phyloP scores from a whole-genome alignment of 2,113 vertebrate genomes.

The Eudorcas thomsonii region DNA sequence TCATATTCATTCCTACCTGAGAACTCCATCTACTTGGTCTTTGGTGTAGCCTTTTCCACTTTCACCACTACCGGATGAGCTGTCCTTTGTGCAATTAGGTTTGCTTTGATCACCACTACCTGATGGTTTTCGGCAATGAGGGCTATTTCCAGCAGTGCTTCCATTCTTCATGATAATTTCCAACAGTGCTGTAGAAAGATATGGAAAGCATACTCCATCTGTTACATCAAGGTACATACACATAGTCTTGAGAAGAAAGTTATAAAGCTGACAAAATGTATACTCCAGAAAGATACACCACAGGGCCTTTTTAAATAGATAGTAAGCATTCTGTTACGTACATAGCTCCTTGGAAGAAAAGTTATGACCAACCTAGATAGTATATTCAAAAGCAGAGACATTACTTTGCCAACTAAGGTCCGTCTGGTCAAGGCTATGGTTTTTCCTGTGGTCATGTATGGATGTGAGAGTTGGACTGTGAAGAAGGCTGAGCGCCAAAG shows the following conservation, averaged over 20 bases:
- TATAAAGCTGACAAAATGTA: background rate
- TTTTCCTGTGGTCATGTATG: no score
- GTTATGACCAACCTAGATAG: no score
- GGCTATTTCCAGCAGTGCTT: slow-evolving; percentile 86
- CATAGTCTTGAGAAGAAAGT: background rate
- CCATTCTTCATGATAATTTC: slow-evolving; percentile 92
- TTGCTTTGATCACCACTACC: slow-evolving; percentile 77
- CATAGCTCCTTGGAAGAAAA: background rate
- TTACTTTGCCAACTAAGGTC: no score
- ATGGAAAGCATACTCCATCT: background rate
- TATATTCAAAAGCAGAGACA: no score
- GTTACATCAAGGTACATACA: background rate
- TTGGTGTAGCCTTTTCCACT: slow-evolving; percentile 89
- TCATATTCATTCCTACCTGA: slow-evolving; percentile 84
- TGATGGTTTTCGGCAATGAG: slow-evolving; percentile 84
- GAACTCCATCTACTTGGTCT: slow-evolving; percentile 94
- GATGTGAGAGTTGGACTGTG: no score
- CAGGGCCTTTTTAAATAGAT: background rate
- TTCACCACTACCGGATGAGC: slow-evolving; percentile 76
- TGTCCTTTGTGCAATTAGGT: slow-evolving; percentile 74
- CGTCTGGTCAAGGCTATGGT: no score
- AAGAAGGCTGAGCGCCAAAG: no score
- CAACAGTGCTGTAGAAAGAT: slow-evolving; percentile 85
- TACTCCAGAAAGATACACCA: background rate
- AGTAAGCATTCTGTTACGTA: background rate